Evolutionary conservation across 2,113 vertebrate genomes (phyloP).

Genomic region (Nanorana parkeri): DNA sequence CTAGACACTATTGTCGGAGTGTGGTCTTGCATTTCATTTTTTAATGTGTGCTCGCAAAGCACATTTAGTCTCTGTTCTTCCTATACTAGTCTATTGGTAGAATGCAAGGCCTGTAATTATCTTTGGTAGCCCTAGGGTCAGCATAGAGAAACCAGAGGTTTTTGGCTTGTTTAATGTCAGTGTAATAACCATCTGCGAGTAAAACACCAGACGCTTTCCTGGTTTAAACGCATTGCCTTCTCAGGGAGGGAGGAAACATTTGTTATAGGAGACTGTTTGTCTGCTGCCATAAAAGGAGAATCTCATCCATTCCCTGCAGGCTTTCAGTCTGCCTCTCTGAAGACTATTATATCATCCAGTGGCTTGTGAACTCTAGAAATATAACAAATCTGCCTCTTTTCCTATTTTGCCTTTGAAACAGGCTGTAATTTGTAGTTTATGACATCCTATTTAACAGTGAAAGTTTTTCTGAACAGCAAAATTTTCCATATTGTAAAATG

Average conservation of each 20-base stretch:
- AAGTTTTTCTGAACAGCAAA: slow-evolving; percentile 5
- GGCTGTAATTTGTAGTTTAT: slow-evolving; percentile 59
- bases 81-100: slow-evolving; percentile 78
- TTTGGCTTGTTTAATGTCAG: slow-evolving; percentile 86
- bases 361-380: slow-evolving; percentile 60
- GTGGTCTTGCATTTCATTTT: slow-evolving; percentile 65
- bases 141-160: slow-evolving; percentile 69
- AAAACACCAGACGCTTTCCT: slow-evolving; percentile 80
- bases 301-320: slow-evolving; percentile 70
- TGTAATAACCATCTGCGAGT: slow-evolving; percentile 78
- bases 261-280: slow-evolving; percentile 72
- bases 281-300: slow-evolving; percentile 70
- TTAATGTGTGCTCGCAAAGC: slow-evolving; percentile 74
- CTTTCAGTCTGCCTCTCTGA: slow-evolving; percentile 65
- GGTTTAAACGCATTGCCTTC: slow-evolving; percentile 73
- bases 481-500: slow-evolving; percentile 4
- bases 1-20: not conserved
- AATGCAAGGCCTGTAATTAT: slow-evolving; percentile 85
- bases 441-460: not conserved
- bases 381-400: slow-evolving; percentile 67
- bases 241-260: slow-evolving; percentile 68
- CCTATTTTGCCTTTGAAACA: slow-evolving; percentile 58
- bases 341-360: slow-evolving; percentile 62
- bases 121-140: slow-evolving; percentile 73
- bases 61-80: slow-evolving; percentile 77